Percentiles rank a stretch among this genome's conserved stretches.
Conservation (phyloP, 2,797 vertebrate genomes). For the Tangara arthus region DNA sequence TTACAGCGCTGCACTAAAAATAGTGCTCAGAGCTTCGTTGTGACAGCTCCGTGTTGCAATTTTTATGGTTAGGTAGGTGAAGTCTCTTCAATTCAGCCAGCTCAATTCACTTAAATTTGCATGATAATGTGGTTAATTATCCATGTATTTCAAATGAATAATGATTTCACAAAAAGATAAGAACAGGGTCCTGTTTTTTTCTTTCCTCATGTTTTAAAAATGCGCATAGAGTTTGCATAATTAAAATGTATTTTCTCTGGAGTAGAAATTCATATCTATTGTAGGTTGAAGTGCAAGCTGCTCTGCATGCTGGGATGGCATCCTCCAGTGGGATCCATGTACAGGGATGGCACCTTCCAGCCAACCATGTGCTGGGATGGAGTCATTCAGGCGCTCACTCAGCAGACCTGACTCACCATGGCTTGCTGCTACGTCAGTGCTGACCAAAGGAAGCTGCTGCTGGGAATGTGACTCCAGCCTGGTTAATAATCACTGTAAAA, state of each 20-base stretch:
- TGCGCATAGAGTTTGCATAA: slow-evolving; percentile 37
- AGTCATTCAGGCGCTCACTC: not conserved
- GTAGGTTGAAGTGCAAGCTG: not conserved
- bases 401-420: not conserved
- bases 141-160: slow-evolving; percentile 32
- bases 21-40: not conserved
- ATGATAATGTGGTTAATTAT: slow-evolving; percentile 57
- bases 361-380: not conserved
- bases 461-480: not conserved
- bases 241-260: not conserved
- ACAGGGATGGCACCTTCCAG: not conserved
- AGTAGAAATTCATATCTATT: not conserved
- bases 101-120: slow-evolving; percentile 45
- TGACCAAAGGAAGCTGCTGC: not conserved
- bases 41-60: not conserved
- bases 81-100: slow-evolving; percentile 23
- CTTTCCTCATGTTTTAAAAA: not conserved
- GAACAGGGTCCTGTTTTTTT: not conserved
- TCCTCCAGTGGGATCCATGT: rapidly evolving
- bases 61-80: slow-evolving; percentile 38
- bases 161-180: slow-evolving; percentile 52
- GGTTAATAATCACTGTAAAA: not conserved
- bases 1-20: not conserved
- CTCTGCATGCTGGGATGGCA: not conserved
- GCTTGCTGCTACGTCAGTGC: not conserved